phyloP scores from a whole-genome alignment of 1,140 invertebrate species.

The Musca vetustissima region DNA sequence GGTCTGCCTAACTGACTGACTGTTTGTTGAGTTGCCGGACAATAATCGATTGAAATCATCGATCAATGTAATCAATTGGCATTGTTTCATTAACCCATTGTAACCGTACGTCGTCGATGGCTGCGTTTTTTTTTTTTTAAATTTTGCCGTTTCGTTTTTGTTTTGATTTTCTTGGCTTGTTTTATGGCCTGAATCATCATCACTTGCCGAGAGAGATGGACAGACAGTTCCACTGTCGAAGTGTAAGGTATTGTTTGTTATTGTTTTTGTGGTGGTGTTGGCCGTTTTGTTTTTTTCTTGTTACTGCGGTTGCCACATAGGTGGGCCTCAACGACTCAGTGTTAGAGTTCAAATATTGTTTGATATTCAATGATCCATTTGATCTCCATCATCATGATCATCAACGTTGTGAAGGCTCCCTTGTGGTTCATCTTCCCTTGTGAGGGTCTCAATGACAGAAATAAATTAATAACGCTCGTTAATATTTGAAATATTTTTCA shows the following conservation, averaged over 20 bases:
- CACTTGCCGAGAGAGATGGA: too few species aligned
- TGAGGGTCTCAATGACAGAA: too few species aligned
- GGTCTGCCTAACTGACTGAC: neutral
- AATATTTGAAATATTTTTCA: too few species aligned
- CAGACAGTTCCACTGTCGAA: too few species aligned
- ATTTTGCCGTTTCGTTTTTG: neutral
- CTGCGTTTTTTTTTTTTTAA: neutral
- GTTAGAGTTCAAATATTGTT: conserved; percentile 24
- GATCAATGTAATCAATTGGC: conserved; percentile 34
- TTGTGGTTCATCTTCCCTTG: too few species aligned
- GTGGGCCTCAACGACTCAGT: conserved; percentile 11
- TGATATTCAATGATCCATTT: conserved; percentile 14
- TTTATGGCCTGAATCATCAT: neutral
- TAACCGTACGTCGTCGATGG: conserved; percentile 5
- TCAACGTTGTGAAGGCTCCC: neutral
- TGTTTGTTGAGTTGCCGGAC: conserved; percentile 5
- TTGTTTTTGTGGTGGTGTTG: neutral
- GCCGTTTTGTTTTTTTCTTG: neutral
- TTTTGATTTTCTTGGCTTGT: neutral
- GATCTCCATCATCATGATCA: conserved; percentile 1
- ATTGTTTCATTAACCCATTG: conserved; percentile 30
- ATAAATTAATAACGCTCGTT: too few species aligned
- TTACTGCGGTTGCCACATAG: conserved; percentile 11
- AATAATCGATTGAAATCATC: conserved; percentile 31
- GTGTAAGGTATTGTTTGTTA: neutral